Evolutionary conservation across 2,888 invertebrate genomes (phyloP), one percentile per base, ranked within the genome.

Genomic region (Eristalis tenax): DNA sequence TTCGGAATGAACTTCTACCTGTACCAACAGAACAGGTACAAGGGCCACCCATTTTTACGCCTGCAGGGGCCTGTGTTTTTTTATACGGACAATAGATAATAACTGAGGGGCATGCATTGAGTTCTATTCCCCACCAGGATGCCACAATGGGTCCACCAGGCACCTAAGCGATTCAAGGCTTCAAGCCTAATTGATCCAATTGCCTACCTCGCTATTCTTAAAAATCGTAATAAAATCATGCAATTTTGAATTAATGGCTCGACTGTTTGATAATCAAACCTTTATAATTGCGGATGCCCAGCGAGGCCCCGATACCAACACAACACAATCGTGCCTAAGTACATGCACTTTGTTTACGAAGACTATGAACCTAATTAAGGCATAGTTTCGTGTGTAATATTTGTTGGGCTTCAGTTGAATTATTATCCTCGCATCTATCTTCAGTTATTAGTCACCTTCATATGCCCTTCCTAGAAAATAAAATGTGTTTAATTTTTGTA

Each of bases 401-500:
- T 75, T 83, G 75, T 59, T 43, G 70, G 78, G 50, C 63, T 76
- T 40, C 68, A 76, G 66, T 69, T 80, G 80, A 68, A 76, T 80
- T 71, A 40, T 18, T 40, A 66, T 38, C 43, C 70, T 56, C 18
- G 18, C 65, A 65, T 68, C 59, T 23, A 57, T 35, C 4, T 3
- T 50, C 40, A 57, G 63, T 38, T 57, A 65, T 50, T 64, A 40
- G 63, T 18, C 59, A 83, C 26, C 70, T 38, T 38, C 68, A 2
- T 18, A 6, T 18, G 6, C 8, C 50, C 18, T 50, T 63, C 23
- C 63, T 32, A 22, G 26, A 69, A 56, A 81, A 11, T n/a, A 18
- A 32, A 40, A 11, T 63, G 18, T 77, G 22, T 73, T 77, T 82
- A 78, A 70, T 79, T 86, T 71, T 70, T 23, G 43, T 18, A 81